These are phyloP conservation scores for Andrena haemorrhoa DNA, from an alignment of 2,888 invertebrate species.

Conservation along the genomic window DNA sequence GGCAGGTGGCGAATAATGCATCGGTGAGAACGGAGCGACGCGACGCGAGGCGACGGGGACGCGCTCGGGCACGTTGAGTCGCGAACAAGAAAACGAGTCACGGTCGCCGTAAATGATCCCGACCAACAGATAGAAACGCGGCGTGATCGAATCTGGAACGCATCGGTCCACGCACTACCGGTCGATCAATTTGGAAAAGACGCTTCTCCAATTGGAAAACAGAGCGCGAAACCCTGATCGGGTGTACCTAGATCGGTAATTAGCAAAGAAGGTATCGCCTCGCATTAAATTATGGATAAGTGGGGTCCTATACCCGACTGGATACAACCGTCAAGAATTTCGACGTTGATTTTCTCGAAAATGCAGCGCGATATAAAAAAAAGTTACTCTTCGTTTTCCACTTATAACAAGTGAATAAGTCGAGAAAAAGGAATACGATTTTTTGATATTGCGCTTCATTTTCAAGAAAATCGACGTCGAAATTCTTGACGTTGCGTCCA, in stretches of 20 bases:
- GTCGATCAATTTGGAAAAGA: not conserved
- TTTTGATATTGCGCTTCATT: no score
- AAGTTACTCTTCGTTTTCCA: no score
- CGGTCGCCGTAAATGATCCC: not conserved
- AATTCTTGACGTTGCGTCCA: no score
- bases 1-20: not conserved
- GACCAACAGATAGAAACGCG: not conserved
- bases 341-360: no score
- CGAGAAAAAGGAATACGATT: no score
- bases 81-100: constrained; percentile 6
- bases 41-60: not conserved
- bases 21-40: constrained; percentile 25
- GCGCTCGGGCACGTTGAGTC: not conserved
- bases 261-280: no score
- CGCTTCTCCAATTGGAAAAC: not conserved
- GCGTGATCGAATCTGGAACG: not conserved
- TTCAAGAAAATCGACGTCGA: no score
- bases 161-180: not conserved
- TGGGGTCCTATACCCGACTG: no score
- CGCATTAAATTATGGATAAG: no score
- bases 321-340: no score
- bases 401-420: no score
- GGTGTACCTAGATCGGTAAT: constrained; percentile 60
- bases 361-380: no score
- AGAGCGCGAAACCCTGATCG: not conserved